Evolutionary conservation across 2,113 vertebrate species (phyloP), one percentile per base, ranked within the genome.

Genomic region (Ranitomeya variabilis): DNA sequence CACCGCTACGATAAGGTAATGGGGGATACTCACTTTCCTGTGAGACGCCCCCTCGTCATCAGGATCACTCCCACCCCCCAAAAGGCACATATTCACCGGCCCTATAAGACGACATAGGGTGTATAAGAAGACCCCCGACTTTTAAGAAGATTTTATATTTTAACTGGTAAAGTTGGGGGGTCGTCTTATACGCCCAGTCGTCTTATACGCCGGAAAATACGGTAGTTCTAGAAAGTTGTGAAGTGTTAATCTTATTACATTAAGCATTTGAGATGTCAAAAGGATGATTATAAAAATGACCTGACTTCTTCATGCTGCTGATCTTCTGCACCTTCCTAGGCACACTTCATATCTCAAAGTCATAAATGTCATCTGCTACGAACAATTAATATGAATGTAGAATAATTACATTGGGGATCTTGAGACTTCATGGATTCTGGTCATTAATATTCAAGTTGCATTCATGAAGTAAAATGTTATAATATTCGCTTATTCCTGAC

Each of bases 361-460:
- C 95, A 96, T 97, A 97, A 96, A 95, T 94, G 94, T 96, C 96
- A 97, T 96, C 95, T 94, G 94, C 94, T 94, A 93, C 93, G 93
- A 95, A 96, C 94, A 96, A 96, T 93, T 94, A 95, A 96, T 95
- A 92, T 94, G 97, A 97, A 96, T 94, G 92, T 91, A 94, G 96
- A 97, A 96, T 99, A 98, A 99, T 97, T 98, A 95, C 96, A 95
- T 96, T 66, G 67, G 97, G 97, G 97, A 97, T 90, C 92, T 90
- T 91, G 97, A 96, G 96, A 97, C 92, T 94, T 90, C 71, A 92
- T 95, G 91, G 94, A 95, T 95, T 95, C 95, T 90, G 82, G 74
- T 89, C 94, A 96, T 96, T 96, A 96, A 94, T 96, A 95, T 96
- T 96, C 95, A 94, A 90, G 89, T 84, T 91, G 92, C 91, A 88